Base-by-base conservation (phyloP, 1,140 invertebrate species). In the Coboldia fuscipes region DNA sequence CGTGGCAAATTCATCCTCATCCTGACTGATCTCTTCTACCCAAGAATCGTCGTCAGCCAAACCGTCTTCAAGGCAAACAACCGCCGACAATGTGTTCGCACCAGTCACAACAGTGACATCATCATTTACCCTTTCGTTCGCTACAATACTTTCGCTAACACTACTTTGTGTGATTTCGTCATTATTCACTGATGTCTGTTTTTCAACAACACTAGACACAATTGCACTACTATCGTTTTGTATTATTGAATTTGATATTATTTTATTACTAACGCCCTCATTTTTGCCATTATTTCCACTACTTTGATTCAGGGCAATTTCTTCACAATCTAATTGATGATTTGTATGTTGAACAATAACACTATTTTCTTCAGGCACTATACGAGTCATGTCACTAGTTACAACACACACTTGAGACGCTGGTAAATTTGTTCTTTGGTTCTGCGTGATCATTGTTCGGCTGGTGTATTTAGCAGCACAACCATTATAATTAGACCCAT, bases 31-130 rank as follows among this genome's bases (percentile, higher is more conserved):
- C 47, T 83, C 78, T 46, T 83, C 80, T 24, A 84, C 77, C 80
- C 80, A 83, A 21, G 79, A 83, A 45, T 84, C 80, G 47, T 84
- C 79, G 39, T 84, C 80, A 17, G 80, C 79, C 20, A 84, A 54
- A 32, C 78, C 79, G 48, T 84, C 79, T 50, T 83, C 78, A 18
- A 82, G 62, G 36, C 72, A 75, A n/a, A 75, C 65, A n/a, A 73
- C 63, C 26, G 68, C 67, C 39, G 69, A 70, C 40, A 71, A 56
- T 39, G 68, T 70, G 46, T 70, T 63, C 43, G 58, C 60, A 42
- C 68, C 69, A 28, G 69, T 68, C 40, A 71, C 63, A 38, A 72
- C 67, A 43, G 63, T 64, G 39, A 72, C 66, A 53, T 60, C 62
- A 39, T 55, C 54, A 12, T 16, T 24, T 18, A n/a, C 18, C 18